Evolutionary conservation across 2,113 vertebrate species (phyloP), one percentile per base, ranked within the genome.

Genomic region (Phaethornis superciliosus): DNA sequence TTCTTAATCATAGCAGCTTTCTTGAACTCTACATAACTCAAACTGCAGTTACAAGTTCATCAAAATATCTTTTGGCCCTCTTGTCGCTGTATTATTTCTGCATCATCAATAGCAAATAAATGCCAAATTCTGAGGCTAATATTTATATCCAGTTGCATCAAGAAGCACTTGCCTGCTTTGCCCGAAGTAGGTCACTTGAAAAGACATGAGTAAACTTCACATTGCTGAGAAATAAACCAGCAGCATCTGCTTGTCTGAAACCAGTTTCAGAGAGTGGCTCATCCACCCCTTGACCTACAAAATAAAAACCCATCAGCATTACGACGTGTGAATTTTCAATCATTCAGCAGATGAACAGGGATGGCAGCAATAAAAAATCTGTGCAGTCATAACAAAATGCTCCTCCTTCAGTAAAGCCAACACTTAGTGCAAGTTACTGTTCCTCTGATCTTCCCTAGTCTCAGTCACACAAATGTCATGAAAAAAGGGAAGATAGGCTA

Each of bases 201-300:
- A 99, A 99, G 63, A 98, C 98, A 1, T 98, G 98, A 55, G 97
- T 98, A 94, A 99, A 99, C n/a, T 91, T 91, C 65, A 98, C 95
- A 51, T 98, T 97, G 71, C 91, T 97, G 76, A 99, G 98, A 97
- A 99, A 99, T 3, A 52, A 21, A 13, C 99, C 99, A 5, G 97
- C 98, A 8, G 99, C 99, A 13, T 98, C 97, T 5, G 97, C 98
- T 97, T 99, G 99, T 89, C 90, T 97, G 84, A 98, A 88, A 49
- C 99, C 99, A 6, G 96, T 98, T 69, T 98, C 98, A 12, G 99
- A 99, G 58, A 99, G 97, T 0, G 97, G 97, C 6, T 98, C 98
- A 91, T 99, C 99, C 77, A 99, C 93, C 40, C 99, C 99, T 93
- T 99, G 99, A 76, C 99, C 99, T 99, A 80, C 55, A 90, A 95